Conservation (phyloP, 2,113 vertebrate genomes). For the Phocoena phocoena region DNA sequence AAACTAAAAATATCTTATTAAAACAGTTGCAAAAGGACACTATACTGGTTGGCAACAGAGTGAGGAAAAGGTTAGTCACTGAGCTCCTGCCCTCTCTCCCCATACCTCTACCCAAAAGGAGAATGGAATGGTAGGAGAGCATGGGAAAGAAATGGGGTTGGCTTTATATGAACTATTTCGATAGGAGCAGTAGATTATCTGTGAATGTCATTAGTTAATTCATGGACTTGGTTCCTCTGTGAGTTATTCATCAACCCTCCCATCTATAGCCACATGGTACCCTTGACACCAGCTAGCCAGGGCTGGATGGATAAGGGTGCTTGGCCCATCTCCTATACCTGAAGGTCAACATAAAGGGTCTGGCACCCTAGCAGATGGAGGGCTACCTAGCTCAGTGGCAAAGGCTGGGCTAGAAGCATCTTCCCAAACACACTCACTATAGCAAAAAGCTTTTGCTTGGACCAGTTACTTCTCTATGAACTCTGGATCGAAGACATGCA, state of each 20-base stretch:
- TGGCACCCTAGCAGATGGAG: neutral
- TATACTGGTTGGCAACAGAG: neutral
- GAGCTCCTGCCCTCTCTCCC: neutral
- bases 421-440: neutral
- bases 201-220: neutral
- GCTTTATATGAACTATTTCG: neutral
- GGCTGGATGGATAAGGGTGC: neutral
- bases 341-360: neutral
- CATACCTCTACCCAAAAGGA: neutral
- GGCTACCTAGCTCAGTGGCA: neutral
- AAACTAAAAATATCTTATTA: neutral
- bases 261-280: rapidly evolving
- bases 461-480: too few species aligned
- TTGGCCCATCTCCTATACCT: neutral
- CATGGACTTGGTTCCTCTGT: neutral
- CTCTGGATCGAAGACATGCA: neutral
- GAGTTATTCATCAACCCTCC: neutral
- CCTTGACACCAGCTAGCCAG: neutral
- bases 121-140: neutral
- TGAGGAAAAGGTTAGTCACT: neutral
- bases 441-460: neutral
- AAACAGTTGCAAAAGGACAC: neutral
- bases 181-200: neutral
- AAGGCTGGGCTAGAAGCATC: neutral
- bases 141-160: neutral